Base-by-base conservation (phyloP, 2,888 invertebrate species). In the Dinocampus coccinellae region DNA sequence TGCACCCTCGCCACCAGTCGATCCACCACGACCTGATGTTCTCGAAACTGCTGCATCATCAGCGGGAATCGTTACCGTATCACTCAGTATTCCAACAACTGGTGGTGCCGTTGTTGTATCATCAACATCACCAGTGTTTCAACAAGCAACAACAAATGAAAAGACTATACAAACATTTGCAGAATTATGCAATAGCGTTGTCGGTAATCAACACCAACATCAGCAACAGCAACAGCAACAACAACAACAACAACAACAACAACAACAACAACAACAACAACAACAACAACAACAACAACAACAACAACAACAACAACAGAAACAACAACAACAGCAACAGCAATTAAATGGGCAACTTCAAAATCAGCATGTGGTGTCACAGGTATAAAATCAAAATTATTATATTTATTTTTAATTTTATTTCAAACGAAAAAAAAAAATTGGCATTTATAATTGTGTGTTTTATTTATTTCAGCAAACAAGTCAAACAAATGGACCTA, bases 51-150 rank as follows among this genome's bases (percentile, higher is more conserved):
- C 91, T 0, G 92, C 92, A 0, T 90, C 92, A 66, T 91, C 92
- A 0, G 92, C 92, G 0, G 92, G 92, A 33, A 92, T 93, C 75
- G 92, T 92, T 11, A 91, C 91, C 7, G 91, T 93, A n/a, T 91
- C 92, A 3, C 85, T 92, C 52, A 89, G 90, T 75, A 91, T 92
- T 81, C 92, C 92, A 62, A 89, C 90, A 10, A 88, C 87, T 74
- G 89, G 88, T 9, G 89, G 89, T 33, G 89, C 89, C 60, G 88
- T 90, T 57, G 88, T 90, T 61, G 89, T 90, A 2, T 89, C 89
- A n/a, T 86, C 87, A 42, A 87, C 89, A 13, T 89, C 91, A 3
- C 89, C 89, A 0, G 90, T 88, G 76, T 85, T 88, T 66, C 89
- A 88, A 73, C 73, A 77, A 58, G 72, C 75, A 22, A 63, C 70